Percentiles rank a stretch among this genome's conserved stretches.
phyloP scores from a whole-genome alignment of 2,888 invertebrate genomes.

The Ectemnius lituratus region DNA sequence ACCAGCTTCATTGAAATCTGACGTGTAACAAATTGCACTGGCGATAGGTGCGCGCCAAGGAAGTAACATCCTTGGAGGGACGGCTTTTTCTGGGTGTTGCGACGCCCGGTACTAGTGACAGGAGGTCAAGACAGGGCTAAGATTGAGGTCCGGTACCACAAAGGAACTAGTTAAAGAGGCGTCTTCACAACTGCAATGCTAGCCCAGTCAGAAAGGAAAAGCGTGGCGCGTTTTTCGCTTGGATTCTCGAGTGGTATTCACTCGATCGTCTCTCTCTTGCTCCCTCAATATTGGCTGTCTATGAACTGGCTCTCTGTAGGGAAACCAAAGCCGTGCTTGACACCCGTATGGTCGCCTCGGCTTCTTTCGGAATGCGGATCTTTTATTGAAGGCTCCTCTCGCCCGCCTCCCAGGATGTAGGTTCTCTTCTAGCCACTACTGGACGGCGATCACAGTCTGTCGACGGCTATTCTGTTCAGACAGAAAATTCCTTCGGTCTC shows the following conservation, averaged over 20 bases:
- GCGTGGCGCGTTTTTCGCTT: background rate
- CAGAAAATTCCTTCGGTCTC: no score
- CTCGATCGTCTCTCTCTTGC: background rate
- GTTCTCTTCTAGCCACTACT: no score
- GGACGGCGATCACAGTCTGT: no score
- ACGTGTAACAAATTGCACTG: slow-evolving; percentile 64
- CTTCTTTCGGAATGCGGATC: background rate
- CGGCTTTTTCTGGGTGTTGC: background rate
- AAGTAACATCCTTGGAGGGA: background rate
- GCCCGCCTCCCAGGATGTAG: no score
- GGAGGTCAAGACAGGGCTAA: background rate
- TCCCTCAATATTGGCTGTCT: background rate
- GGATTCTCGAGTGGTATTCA: background rate
- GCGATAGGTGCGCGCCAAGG: slow-evolving; percentile 41
- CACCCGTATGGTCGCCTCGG: background rate
- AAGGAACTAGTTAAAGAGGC: slow-evolving; percentile 2
- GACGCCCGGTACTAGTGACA: background rate
- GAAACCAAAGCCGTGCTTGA: slow-evolving; percentile 6
- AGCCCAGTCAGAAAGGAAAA: background rate
- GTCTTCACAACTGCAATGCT: background rate
- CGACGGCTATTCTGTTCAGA: no score
- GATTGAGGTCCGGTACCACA: background rate
- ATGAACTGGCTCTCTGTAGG: background rate
- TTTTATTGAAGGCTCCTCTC: background rate
- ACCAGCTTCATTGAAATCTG: slow-evolving; percentile 63